phyloP scores from a whole-genome alignment of 2,797 vertebrate species.

The Babyrousa celebensis region DNA sequence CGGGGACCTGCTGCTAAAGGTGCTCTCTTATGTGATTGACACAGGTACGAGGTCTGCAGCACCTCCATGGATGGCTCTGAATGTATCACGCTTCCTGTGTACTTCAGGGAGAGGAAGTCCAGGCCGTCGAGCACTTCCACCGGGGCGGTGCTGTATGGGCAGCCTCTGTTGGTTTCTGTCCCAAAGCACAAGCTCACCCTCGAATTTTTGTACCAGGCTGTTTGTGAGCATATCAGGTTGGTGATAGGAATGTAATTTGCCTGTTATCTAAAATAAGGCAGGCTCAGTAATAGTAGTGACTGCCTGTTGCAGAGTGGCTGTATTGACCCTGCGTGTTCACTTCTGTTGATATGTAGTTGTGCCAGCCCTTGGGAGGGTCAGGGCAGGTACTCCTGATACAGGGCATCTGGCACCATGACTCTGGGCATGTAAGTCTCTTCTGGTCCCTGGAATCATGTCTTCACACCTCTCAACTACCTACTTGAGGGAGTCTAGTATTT shows the following conservation, averaged over 20 bases:
- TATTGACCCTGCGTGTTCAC: background rate
- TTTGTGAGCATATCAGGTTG: constrained; percentile 97
- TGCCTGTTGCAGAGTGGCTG: background rate
- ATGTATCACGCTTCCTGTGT: constrained; percentile 95
- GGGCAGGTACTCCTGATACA: too few species aligned
- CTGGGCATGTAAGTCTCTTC: background rate
- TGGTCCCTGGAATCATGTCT: background rate
- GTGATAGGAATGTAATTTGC: constrained; percentile 81
- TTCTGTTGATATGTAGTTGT: background rate
- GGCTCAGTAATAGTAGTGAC: background rate
- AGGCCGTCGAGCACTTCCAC: constrained; percentile 94
- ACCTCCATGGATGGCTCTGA: constrained; percentile 91
- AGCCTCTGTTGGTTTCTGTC: constrained; percentile 96
- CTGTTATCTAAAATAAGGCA: background rate
- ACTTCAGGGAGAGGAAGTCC: constrained; percentile 96
- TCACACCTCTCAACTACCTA: background rate
- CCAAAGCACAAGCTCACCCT: constrained; percentile 95
- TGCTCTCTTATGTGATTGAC: constrained; percentile 76
- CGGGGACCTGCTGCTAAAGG: constrained; percentile 35
- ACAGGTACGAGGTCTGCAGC: constrained; percentile 95
- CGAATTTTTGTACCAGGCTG: constrained; percentile 94
- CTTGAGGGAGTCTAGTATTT: background rate
- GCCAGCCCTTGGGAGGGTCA: background rate
- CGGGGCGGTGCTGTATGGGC: constrained; percentile 96
- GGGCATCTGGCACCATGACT: background rate